A percentile compares a stretch with the other conserved stretches of the same genome.
phyloP scores from a whole-genome alignment of 2,888 invertebrate species.

The Hirtodrosophila cameraria region DNA sequence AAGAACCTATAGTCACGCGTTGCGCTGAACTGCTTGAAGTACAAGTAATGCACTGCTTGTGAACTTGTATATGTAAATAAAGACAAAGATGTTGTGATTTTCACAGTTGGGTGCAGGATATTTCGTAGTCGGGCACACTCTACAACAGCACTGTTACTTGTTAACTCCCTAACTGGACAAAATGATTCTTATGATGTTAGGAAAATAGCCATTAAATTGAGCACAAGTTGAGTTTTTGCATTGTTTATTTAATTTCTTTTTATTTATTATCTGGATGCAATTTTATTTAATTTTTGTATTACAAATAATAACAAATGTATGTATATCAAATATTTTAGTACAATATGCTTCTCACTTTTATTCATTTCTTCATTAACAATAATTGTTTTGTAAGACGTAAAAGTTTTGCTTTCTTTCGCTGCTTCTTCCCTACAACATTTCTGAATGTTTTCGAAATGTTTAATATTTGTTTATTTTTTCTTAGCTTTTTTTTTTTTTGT shows the following conservation, averaged over 20 bases:
- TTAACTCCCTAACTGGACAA: too few relatives aligned
- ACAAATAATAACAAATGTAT: conserved; percentile 77
- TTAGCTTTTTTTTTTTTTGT: conserved; percentile 35
- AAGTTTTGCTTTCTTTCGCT: conserved; percentile 57
- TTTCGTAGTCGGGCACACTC: too few relatives aligned
- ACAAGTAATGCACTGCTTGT: too few relatives aligned
- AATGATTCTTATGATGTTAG: too few relatives aligned
- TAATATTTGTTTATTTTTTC: conserved; percentile 30
- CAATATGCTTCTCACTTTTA: conserved; percentile 72
- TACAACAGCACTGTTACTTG: too few relatives aligned
- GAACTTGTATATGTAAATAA: too few relatives aligned
- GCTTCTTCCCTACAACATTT: conserved; percentile 50
- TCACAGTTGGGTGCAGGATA: too few relatives aligned
- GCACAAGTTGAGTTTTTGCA: conserved; percentile 20
- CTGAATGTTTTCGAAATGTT: conserved; percentile 47
- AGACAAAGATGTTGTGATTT: too few relatives aligned
- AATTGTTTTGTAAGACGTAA: conserved; percentile 72
- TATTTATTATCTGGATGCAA: conserved; percentile 77
- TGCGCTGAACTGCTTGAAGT: too few relatives aligned
- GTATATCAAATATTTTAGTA: conserved; percentile 77
- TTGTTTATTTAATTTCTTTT: conserved; percentile 52
- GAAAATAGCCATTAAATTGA: background rate
- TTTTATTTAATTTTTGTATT: conserved; percentile 76
- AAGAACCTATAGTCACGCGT: too few relatives aligned
- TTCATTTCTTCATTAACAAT: conserved; percentile 70